Base-by-base conservation (phyloP, 2,113 vertebrate species). In the Clarias batrachus region DNA sequence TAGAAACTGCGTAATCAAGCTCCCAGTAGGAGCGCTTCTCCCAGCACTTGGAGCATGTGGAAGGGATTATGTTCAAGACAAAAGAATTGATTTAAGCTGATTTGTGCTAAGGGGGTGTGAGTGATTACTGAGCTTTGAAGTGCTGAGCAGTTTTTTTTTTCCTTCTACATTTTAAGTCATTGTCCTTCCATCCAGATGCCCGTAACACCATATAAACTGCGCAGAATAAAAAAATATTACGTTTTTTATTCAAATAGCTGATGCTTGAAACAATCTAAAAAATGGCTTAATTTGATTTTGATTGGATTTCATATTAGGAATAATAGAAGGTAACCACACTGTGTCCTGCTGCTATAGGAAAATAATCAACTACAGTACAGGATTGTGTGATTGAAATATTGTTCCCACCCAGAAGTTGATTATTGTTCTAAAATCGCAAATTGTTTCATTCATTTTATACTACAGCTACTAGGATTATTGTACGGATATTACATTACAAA, bases 71-170 rank as follows among this genome's bases (percentile, higher is more conserved):
- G 57, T 60, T 37, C 41, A 14, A 9, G 57, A 62, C 78, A 81
- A 81, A 81, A 81, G 78, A 62, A 81, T 62, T 81, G 78, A 81
- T 81, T 81, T 13, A 7, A 41, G 57, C 27, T 81, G 78, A 81
- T 81, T 80, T 81, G 57, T 62, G 21, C 78, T 60, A 0, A 60
- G 11, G 56, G 56, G 27, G 56, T 2, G 52, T 80, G 78, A 13
- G 10, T 37, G 19, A 37, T 80, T 80, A 80, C 56, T 7, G 78
- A 62, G 78, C 57, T 60, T 60, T 62, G 57, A 81, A 62, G 78
- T 25, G 6, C 11, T 62, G 30, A 37, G 30, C 27, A 37, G 73
- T 3, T 16, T 27, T n/a, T 30, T 68, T 16, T 3, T 27, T 41
- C 54, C 14, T n/a, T n/a, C 13, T 11, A 48, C 19, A 73, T 8